Evolutionary conservation across 2,888 invertebrate species (phyloP), one percentile per base, ranked within the genome.

Genomic region (Agrochola circellaris): DNA sequence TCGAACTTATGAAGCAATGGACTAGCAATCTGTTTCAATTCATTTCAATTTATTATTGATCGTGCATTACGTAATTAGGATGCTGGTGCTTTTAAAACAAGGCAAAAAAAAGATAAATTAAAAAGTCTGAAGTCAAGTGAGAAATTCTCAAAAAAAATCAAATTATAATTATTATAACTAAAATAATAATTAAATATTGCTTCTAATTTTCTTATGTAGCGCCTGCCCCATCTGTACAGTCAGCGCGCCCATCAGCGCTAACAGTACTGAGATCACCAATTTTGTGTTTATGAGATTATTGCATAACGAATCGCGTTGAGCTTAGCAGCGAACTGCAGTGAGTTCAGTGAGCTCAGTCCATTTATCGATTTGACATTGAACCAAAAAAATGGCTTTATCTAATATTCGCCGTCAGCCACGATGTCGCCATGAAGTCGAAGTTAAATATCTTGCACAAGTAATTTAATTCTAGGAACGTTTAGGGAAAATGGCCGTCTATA

Each of bases 391-490:
- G 23, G 4, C 38, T 34, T 38, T 9, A 2, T 38, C 34, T 5
- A 1, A 54, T 17, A 34, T 42, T 23, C 38, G n/a, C 26, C 9
- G 23, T 42, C 56, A 30, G 20, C 7, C 20, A 13, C 0, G 8
- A 51, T 81, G 81, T 45, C 60, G 58, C 60, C 65, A 68, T 9
- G 11, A 45, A 73, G 4, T 26, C 8, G 17, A 34, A 26, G 42
- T 69, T 26, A 60, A 51, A 58, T 34, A 45, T 26, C 51, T 56
- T 72, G 15, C 34, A 48, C 74, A 64, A 60, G 7, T 20, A 66
- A 56, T 68, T 73, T 34, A 26, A 82, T 82, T 85, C 75, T 81
- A 68, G 38, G 60, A 81, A 73, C 82, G 85, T 81, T 65, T 60
- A 11, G 64, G 85, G 85, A 81, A 81, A 81, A 81, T 68, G 11